Evolutionary conservation across 1,140 invertebrate genomes (phyloP).

Genomic region (Pogonus chalceus): DNA sequence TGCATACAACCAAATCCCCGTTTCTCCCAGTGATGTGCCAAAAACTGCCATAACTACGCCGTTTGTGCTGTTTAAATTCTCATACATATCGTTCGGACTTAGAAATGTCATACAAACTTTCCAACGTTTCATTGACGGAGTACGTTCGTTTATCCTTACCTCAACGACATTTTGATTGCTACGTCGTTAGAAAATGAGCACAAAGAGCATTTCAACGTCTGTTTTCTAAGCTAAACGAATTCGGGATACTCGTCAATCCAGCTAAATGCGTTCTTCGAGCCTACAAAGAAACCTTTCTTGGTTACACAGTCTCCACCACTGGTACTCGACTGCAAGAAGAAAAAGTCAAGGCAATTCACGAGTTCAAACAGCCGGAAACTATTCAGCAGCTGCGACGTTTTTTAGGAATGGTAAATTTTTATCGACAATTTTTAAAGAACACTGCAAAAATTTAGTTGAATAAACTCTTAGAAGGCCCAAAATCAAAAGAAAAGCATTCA

Average conservation of each 20-base stretch:
- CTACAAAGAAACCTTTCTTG: conserved; percentile 22
- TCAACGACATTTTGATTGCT: conserved; percentile 17
- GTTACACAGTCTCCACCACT: conserved; percentile 19
- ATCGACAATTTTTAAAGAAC: conserved; percentile 18
- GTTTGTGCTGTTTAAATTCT: conserved; percentile 21
- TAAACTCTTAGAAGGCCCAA: conserved; percentile 13
- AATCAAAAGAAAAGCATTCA: conserved; percentile 24
- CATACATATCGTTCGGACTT: conserved; percentile 16
- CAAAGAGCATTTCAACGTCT: background rate
- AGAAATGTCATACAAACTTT: conserved; percentile 22
- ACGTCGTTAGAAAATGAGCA: conserved; percentile 10
- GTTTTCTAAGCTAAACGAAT: no score
- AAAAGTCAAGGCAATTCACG: conserved; percentile 18
- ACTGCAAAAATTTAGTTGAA: conserved; percentile 20
- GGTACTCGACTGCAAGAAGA: conserved; percentile 22
- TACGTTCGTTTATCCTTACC: conserved; percentile 23
- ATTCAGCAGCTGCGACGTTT: conserved; percentile 21
- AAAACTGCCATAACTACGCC: conserved; percentile 21
- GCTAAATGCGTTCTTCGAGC: conserved; percentile 25
- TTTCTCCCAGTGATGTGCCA: conserved; percentile 19
- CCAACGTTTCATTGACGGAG: conserved; percentile 18
- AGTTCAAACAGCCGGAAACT: conserved; percentile 22
- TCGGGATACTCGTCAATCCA: conserved; percentile 26
- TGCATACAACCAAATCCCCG: conserved; percentile 35
- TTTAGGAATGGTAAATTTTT: conserved; percentile 24